Evolutionary conservation across 2,888 invertebrate species (phyloP), one percentile per base, ranked within the genome.

Genomic region (Lingula anatina): DNA sequence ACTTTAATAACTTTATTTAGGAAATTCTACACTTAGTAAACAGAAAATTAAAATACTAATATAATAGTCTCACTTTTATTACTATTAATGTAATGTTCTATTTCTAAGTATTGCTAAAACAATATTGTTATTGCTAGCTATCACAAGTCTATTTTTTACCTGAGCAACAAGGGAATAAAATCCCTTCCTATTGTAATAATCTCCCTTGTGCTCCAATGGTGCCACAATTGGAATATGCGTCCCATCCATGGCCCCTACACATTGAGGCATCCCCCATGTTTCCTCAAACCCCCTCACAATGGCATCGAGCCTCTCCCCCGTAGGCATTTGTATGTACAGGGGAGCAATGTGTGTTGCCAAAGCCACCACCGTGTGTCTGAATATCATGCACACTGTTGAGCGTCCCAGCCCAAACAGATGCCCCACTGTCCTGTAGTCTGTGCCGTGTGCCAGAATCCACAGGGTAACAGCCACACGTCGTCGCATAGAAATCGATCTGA

Each of bases 241-340:
- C 12, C 47, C 50, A 53, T 53, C 52, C 21, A 54, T 43, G n/a
- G 49, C 54, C 5, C 54, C 49, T 12, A 46, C 49, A 43, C 46
- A 42, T 35, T 52, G 50, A 18, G 46, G 44, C 43, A 54, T 52
- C 21, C 47, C 28, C 41, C 41, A 49, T 28, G n/a, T 31, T n/a
- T 38, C 20, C n/a, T 44, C 39, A 41, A 38, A 53, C 9, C 47
- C 44, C 42, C 20, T 20, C 18, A 53, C 26, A n/a, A 50, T 25
- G 5, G 31, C 39, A 3, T 35, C 15, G 20, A 50, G 20, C 21
- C 28, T 18, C 18, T 46, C 43, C 4, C 46, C 44, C 18, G n/a
- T 5, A 15, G 50, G 50, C 18, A 50, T 36, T 7, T 42, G 36
- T 4, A 53, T 27, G 28, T 23, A 43, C 15, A 15, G 20, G 18